Conservation (phyloP, 1,140 invertebrate genomes). For the Solen grandis region DNA sequence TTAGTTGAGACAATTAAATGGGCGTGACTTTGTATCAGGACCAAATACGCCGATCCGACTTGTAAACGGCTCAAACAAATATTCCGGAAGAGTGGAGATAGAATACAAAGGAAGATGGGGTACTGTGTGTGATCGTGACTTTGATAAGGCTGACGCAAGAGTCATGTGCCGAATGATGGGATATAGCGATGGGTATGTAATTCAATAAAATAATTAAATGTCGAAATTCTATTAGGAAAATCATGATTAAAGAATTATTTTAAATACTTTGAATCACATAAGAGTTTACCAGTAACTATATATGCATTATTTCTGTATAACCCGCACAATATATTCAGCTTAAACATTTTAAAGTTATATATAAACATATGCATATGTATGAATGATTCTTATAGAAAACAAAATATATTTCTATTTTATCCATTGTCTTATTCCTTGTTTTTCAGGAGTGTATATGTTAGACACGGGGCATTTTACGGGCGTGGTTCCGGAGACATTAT, state of each 20-base stretch:
- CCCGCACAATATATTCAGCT: too few species aligned
- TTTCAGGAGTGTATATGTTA: neutral
- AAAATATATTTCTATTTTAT: too few species aligned
- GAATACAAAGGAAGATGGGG: conserved; percentile 56
- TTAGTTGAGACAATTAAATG: too few species aligned
- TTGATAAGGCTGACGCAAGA: conserved; percentile 46
- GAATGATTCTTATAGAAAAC: neutral
- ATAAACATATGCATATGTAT: neutral
- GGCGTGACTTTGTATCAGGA: too few species aligned
- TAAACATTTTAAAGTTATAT: too few species aligned
- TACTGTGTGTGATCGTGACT: conserved; percentile 61
- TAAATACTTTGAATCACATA: too few species aligned
- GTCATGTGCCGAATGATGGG: conserved; percentile 61
- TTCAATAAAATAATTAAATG: neutral
- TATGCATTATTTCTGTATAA: too few species aligned
- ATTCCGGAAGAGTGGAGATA: conserved; percentile 59
- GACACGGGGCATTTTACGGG: conserved; percentile 2
- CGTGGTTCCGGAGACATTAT: neutral
- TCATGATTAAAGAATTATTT: too few species aligned
- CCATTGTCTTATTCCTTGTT: too few species aligned
- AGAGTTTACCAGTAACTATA: too few species aligned
- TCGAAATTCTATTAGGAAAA: neutral
- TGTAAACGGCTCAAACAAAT: conserved; percentile 8
- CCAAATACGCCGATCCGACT: conserved; percentile 3
- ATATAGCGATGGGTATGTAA: conserved; percentile 16